phyloP scores from a whole-genome alignment of 1,140 invertebrate species.

The Cherax destructor region DNA sequence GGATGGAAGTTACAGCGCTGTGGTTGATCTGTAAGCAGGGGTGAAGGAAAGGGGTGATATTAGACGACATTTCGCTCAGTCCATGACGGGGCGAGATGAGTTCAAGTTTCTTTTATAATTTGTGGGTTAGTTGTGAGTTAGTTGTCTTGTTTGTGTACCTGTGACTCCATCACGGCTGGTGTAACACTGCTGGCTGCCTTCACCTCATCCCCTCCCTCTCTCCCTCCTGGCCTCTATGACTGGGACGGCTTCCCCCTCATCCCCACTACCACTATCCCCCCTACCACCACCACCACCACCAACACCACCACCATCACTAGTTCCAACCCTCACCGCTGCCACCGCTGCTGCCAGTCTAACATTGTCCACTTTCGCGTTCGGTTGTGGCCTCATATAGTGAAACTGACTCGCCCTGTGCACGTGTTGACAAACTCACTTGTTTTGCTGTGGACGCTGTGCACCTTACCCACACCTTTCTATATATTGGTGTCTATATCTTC shows the following conservation, averaged over 20 bases:
- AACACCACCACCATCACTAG: background rate
- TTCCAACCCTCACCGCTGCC: conserved; percentile 41
- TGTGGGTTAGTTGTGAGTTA: too few species aligned
- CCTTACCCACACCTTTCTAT: background rate
- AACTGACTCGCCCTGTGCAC: conserved; percentile 47
- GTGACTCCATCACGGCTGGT: conserved; percentile 58
- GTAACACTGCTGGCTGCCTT: conserved; percentile 18
- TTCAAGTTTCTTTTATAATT: too few species aligned
- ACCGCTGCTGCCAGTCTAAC: conserved; percentile 54
- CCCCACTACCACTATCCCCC: background rate
- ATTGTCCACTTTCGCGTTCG: conserved; percentile 57
- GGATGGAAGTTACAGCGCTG: too few species aligned
- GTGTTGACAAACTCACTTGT: conserved; percentile 44
- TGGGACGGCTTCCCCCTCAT: conserved; percentile 8
- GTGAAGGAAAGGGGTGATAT: too few species aligned
- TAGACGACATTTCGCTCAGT: too few species aligned
- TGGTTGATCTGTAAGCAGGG: too few species aligned
- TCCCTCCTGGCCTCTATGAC: conserved; percentile 18
- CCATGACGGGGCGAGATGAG: too few species aligned
- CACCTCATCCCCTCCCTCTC: conserved; percentile 25
- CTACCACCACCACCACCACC: background rate
- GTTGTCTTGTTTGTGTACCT: conserved; percentile 23
- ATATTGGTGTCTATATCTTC: background rate
- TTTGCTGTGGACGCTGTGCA: background rate
- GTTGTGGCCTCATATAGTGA: conserved; percentile 59